Evolutionary conservation across 2,113 vertebrate species (phyloP), one percentile per base, ranked within the genome.

Genomic region (Onychostoma macrolepis): DNA sequence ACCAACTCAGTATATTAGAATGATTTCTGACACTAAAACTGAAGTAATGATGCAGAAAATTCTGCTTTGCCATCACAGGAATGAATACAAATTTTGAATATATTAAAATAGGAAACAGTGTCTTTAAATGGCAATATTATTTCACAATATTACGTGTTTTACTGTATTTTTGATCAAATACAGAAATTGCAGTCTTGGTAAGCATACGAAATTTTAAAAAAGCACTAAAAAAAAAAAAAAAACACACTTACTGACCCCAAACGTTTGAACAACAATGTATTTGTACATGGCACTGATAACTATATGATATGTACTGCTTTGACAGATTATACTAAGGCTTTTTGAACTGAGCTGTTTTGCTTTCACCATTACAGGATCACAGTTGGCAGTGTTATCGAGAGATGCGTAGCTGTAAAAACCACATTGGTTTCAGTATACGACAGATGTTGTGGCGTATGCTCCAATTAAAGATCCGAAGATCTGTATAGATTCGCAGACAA

Each of bases 401-500:
- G 19, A 78, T 48, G 26, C 7, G n/a, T 30, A 85, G 74, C 58
- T 30, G 80, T 65, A 74, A 86, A 80, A 65, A 88, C 13, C 67
- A 41, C 69, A 85, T 21, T 71, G 28, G 67, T 85, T 89, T 78
- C 71, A 75, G 24, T 81, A 50, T 24, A 11, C 33, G 63, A 4
- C 50, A 82, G 67, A 84, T 50, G 80, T 41, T 15, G 26, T 21
- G 13, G 69, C 15, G 33, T 69, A 48, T 36, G 63, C 33, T 67
- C 80, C 67, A 89, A 87, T 89, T 90, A 86, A 88, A 85, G 87
- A 86, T 63, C 50, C 69, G 83, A 86, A 74, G 85, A 80, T 75
- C 50, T 79, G 30, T 76, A 85, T 72, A 85, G 80, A 85, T 89
- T 88, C 86, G 61, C 77, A 89, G 72, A 86, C 61, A 80, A 7